Evolutionary conservation across 1,140 invertebrate species (phyloP).

Genomic region (Lanistes nyassanus): DNA sequence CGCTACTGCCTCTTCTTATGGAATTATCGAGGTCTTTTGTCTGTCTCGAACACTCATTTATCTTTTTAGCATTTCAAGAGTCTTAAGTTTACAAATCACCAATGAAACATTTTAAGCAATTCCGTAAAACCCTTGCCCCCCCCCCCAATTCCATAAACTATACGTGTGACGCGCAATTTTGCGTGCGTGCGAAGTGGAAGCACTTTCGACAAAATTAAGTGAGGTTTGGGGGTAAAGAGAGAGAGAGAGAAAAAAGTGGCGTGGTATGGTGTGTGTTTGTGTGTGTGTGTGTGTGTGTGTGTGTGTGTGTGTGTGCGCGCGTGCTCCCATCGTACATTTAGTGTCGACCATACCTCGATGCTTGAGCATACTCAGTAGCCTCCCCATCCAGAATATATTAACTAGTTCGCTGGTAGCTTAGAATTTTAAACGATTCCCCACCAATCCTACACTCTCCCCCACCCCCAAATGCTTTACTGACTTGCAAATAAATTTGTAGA

Average conservation of each 20-base stretch:
- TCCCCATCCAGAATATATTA: not conserved
- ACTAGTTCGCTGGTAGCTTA: no score
- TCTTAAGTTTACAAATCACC: not conserved
- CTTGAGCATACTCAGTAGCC: not conserved
- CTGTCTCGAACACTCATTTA: not conserved
- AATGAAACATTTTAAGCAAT: not conserved
- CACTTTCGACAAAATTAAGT: not conserved
- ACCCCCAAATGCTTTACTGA: not conserved
- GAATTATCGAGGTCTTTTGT: slow-evolving; percentile 4
- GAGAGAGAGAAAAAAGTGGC: not conserved
- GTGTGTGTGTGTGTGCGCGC: slow-evolving; percentile 4
- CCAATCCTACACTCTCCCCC: not conserved
- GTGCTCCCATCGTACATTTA: not conserved
- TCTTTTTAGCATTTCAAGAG: no score
- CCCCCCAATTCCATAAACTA: not conserved
- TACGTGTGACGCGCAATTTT: not conserved
- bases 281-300: slow-evolving; percentile 16
- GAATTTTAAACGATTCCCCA: no score
- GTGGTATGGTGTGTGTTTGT: not conserved
- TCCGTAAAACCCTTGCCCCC: not conserved
- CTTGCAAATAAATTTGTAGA: not conserved
- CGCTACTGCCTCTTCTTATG: no score
- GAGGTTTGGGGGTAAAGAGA: not conserved
- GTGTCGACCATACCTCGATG: not conserved
- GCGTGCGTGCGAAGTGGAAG: no score